Conservation (phyloP, 1,140 invertebrate species). For the Pteromalus puparum region DNA sequence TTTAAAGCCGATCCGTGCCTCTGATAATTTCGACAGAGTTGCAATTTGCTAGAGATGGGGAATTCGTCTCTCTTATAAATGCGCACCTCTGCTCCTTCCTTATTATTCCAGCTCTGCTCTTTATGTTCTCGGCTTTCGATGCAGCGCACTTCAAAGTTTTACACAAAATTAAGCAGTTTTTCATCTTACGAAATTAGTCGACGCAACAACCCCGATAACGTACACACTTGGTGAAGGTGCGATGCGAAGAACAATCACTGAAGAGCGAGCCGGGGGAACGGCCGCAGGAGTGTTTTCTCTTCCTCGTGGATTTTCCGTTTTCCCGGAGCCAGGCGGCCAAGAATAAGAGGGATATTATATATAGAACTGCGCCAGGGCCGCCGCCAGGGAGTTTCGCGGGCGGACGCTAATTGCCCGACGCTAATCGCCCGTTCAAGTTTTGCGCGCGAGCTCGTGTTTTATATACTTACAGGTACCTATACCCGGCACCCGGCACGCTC, state of each 20-base stretch:
- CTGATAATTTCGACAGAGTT: constrained; percentile 69
- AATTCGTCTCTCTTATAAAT: constrained; percentile 49
- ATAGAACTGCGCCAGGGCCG: too few relatives aligned
- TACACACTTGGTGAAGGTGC: too few relatives aligned
- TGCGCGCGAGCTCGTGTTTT: too few relatives aligned
- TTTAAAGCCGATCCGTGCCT: constrained; percentile 63
- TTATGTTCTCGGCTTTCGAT: background rate
- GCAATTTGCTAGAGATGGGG: constrained; percentile 66
- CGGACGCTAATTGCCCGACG: constrained; percentile 10
- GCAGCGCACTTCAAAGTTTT: too few relatives aligned
- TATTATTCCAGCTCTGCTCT: constrained; percentile 29
- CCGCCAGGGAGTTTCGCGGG: background rate
- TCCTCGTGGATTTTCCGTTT: background rate
- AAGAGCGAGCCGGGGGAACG: too few relatives aligned
- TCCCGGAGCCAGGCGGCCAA: background rate
- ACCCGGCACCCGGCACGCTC: too few relatives aligned
- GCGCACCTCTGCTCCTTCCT: constrained; percentile 36
- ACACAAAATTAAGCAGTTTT: too few relatives aligned
- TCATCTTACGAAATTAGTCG: too few relatives aligned
- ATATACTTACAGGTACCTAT: too few relatives aligned
- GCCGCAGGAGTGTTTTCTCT: background rate
- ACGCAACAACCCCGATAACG: too few relatives aligned
- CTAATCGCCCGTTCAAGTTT: constrained; percentile 10
- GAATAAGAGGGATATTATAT: background rate
- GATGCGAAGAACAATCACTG: too few relatives aligned